Evolutionary conservation across 2,113 vertebrate genomes (phyloP), one percentile per base, ranked within the genome.

Genomic region (Nycticorax nycticorax): DNA sequence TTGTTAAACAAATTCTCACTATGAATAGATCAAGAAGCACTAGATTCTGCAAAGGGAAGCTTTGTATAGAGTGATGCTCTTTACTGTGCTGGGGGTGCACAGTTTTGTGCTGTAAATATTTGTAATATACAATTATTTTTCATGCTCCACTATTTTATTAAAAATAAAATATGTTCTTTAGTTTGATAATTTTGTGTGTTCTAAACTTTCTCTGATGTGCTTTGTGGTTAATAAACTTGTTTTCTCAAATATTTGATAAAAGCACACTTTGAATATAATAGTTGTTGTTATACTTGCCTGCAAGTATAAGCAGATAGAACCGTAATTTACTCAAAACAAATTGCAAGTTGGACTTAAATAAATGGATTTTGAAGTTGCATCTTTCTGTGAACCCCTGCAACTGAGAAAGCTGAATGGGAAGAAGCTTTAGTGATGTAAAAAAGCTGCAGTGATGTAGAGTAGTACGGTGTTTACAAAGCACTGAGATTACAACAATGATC

Each of bases 61-160:
- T 98, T 98, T 98, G 98, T 98, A 98, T 95, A 97, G 96, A 78
- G 84, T 86, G 77, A 97, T 95, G 95, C 97, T 98, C 98, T 97
- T 97, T 94, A 94, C 98, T 97, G 72, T 91, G 92, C 82, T 85
- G 45, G 88, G 82, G 45, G 77, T 76, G 96, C 96, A 93, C 45
- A 80, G 88, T 59, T 90, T 12, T 95, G 98, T 96, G 88, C 97
- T 98, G 98, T 99, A 98, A 98, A 98, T 98, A 98, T 98, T 98
- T 99, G 99, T 99, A 98, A 98, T 83, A 97, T 97, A 98, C 71
- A 90, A 94, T 97, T 98, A 97, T 98, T 98, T 98, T 98, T 97
- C 98, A 97, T 97, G 98, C 93, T 92, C 97, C 96, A 96, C 98
- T 98, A 99, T 99, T 99, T 99, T 99, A 99, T 99, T 99, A 98